Conservation (phyloP, 2,797 vertebrate genomes). For the Siniperca scherzeri region DNA sequence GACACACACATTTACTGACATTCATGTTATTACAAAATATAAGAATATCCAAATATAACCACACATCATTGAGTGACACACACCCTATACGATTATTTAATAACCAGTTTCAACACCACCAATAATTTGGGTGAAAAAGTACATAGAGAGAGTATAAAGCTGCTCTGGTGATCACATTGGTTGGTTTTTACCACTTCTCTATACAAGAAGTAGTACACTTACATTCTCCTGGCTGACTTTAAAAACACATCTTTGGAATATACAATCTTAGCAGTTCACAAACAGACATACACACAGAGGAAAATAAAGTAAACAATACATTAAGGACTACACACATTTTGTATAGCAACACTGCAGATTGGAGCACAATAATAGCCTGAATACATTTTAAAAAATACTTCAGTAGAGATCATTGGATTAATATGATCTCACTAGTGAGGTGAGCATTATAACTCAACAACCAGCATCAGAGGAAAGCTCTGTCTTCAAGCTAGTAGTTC, state of each 20-base stretch:
- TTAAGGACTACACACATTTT: not conserved
- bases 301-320: slow-evolving; percentile 32
- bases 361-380: slow-evolving; percentile 14
- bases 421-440: slow-evolving; percentile 16
- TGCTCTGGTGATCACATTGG: slow-evolving; percentile 57
- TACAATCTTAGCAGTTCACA: slow-evolving; percentile 58
- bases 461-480: slow-evolving; percentile 32
- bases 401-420: slow-evolving; percentile 23
- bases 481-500: slow-evolving; percentile 34
- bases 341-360: slow-evolving; percentile 32
- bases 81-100: slow-evolving; percentile 56
- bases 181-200: slow-evolving; percentile 48
- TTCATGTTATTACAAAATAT: slow-evolving; percentile 55
- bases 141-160: slow-evolving; percentile 22
- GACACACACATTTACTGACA: slow-evolving; percentile 42
- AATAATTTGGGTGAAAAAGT: slow-evolving; percentile 29
- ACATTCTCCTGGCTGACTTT: slow-evolving; percentile 60
- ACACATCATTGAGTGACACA: slow-evolving; percentile 50
- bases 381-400: slow-evolving; percentile 20
- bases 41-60: slow-evolving; percentile 46
- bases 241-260: slow-evolving; percentile 62
- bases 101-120: slow-evolving; percentile 63
- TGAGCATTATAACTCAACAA: not conserved
- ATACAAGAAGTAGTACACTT: slow-evolving; percentile 34
- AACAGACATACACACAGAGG: slow-evolving; percentile 21